Evolutionary conservation across 2,113 vertebrate genomes (phyloP).

Genomic region (Australoheros scitulus): DNA sequence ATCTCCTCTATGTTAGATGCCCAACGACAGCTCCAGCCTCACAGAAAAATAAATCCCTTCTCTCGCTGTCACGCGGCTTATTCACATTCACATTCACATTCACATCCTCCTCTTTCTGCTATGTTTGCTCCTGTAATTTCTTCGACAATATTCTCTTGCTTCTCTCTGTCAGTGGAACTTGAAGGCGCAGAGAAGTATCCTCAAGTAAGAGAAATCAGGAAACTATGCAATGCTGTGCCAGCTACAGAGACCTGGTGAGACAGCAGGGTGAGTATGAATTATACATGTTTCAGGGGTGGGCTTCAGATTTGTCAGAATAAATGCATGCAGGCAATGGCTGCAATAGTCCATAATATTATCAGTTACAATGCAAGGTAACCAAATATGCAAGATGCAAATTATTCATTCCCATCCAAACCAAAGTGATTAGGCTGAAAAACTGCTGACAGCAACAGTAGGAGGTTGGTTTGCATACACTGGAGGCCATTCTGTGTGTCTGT

Average conservation of each 20-base stretch:
- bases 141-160: constrained; percentile 31
- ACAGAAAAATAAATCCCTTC: constrained; percentile 49
- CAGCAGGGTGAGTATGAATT: constrained; percentile 50
- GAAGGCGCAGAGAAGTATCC: constrained; percentile 22
- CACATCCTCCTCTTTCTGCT: constrained; percentile 22
- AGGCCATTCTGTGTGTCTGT: constrained; percentile 16
- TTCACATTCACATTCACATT: constrained; percentile 47
- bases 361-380: constrained; percentile 66
- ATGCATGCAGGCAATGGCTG: constrained; percentile 43
- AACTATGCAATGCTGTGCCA: not conserved
- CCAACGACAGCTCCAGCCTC: constrained; percentile 41
- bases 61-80: constrained; percentile 51
- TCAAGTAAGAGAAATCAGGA: constrained; percentile 41
- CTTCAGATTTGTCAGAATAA: constrained; percentile 57
- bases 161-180: constrained; percentile 36
- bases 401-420: constrained; percentile 48
- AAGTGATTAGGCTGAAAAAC: constrained; percentile 35
- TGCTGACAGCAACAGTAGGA: constrained; percentile 43
- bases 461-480: constrained; percentile 17
- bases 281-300: constrained; percentile 47
- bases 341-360: constrained; percentile 51
- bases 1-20: constrained; percentile 36
- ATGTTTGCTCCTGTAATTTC: constrained; percentile 65
- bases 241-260: constrained; percentile 17
- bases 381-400: constrained; percentile 58